Percentiles rank a stretch among this genome's conserved stretches.
Evolutionary conservation across 2,888 invertebrate genomes (phyloP).

Genomic region (Polyommatus iphigenia): DNA sequence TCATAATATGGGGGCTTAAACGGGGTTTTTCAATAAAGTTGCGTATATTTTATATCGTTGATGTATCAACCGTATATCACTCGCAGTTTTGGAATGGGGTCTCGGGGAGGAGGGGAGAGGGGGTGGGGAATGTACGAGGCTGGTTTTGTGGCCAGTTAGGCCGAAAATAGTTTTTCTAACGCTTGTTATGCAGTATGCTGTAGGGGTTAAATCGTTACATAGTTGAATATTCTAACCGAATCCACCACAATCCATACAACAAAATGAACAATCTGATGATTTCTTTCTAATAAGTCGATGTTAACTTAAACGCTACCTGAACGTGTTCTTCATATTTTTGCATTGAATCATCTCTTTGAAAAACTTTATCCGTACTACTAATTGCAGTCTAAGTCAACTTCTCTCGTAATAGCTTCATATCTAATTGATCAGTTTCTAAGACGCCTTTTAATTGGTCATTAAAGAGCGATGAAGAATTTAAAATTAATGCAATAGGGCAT

Average conservation of each 20-base stretch:
- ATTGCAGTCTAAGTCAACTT: too few species aligned
- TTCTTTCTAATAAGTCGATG: too few species aligned
- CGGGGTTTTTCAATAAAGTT: conserved; percentile 4
- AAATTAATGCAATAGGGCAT: not conserved
- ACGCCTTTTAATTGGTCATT: not conserved
- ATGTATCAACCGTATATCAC: not conserved
- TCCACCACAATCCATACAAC: too few species aligned
- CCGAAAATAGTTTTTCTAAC: not conserved
- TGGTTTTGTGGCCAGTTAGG: not conserved
- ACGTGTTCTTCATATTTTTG: too few species aligned
- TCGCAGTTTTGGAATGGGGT: not conserved
- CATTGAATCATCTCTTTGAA: not conserved
- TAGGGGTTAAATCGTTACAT: not conserved
- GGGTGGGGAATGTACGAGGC: not conserved
- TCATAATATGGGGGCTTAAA: conserved; percentile 10
- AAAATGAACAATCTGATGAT: too few species aligned
- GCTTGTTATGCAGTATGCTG: not conserved
- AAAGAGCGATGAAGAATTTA: not conserved
- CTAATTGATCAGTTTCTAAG: not conserved
- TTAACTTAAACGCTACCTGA: too few species aligned
- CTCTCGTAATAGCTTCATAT: not conserved
- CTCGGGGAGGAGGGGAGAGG: not conserved
- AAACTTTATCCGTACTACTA: too few species aligned
- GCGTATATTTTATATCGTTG: not conserved
- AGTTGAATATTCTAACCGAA: not conserved